Evolutionary conservation across 2,113 vertebrate genomes (phyloP).

Genomic region (Pterophyllum scalare): DNA sequence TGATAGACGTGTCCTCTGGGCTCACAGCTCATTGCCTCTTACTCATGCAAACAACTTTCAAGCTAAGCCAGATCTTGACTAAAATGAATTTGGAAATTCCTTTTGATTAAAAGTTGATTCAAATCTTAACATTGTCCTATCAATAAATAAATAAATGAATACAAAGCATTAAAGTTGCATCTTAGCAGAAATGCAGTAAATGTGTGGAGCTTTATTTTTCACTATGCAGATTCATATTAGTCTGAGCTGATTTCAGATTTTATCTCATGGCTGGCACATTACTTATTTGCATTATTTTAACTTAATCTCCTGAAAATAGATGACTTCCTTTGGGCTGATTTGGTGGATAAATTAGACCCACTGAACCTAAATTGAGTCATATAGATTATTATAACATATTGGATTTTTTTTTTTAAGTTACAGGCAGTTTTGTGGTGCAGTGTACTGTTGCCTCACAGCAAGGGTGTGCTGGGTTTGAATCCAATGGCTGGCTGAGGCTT

Average conservation of each 20-base stretch:
- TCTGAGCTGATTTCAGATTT: neutral
- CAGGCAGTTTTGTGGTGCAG: neutral
- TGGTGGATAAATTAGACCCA: neutral
- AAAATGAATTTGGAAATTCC: neutral
- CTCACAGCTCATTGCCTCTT: constrained; percentile 33
- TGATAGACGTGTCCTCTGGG: constrained; percentile 58
- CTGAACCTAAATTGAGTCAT: neutral
- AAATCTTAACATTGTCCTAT: neutral
- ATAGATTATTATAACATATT: neutral
- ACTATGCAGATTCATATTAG: neutral
- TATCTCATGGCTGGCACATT: neutral
- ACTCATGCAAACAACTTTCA: constrained; percentile 19
- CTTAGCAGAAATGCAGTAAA: constrained; percentile 3
- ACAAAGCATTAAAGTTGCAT: constrained; percentile 1
- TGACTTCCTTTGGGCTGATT: neutral
- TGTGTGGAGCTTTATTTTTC: neutral
- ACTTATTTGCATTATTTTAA: neutral
- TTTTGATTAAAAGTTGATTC: neutral
- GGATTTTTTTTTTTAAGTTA: neutral
- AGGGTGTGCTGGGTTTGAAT: neutral
- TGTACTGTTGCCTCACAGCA: neutral
- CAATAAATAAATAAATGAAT: neutral
- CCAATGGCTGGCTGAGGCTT: neutral
- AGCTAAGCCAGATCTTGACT: neutral
- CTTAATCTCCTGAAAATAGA: neutral